A percentile compares a stretch with the other conserved stretches of the same genome.
These are phyloP conservation scores for Lycopodina hypogea DNA, from an alignment of 37 sponge, comb jelly and placozoan species.

Conservation along the genomic window DNA sequence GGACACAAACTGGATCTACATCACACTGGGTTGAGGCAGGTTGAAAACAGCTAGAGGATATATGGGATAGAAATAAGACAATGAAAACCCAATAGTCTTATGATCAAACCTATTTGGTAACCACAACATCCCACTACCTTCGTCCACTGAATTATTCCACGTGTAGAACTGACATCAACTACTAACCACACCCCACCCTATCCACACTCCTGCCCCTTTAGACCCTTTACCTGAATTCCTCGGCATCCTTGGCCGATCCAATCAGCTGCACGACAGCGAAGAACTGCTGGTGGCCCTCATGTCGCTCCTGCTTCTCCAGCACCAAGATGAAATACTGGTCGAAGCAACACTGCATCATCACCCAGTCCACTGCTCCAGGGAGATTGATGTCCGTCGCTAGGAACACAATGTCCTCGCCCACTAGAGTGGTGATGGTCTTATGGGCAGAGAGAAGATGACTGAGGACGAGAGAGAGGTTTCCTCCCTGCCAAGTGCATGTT, in stretches of 20 bases:
- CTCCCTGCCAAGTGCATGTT: slow-evolving; percentile 92
- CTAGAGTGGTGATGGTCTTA: slow-evolving; percentile 92
- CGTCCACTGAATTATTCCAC: too few species aligned
- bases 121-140: too few species aligned
- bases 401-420: slow-evolving; percentile 97
- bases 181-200: too few species aligned
- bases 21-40: too few species aligned
- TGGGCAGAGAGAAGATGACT: slow-evolving; percentile 76
- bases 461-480: slow-evolving; percentile 76
- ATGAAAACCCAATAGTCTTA: not conserved
- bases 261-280: slow-evolving; percentile 96
- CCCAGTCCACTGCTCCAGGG: slow-evolving; percentile 97
- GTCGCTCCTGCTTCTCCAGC: slow-evolving; percentile 93
- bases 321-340: slow-evolving; percentile 92
- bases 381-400: slow-evolving; percentile 94
- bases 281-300: slow-evolving; percentile 91
- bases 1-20: too few species aligned
- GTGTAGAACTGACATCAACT: too few species aligned
- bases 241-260: slow-evolving; percentile 85
- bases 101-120: too few species aligned
- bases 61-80: too few species aligned
- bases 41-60: too few species aligned
- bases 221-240: slow-evolving; percentile 63
- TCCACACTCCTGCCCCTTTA: not conserved
- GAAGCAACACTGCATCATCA: slow-evolving; percentile 97